These are phyloP conservation scores for Coecobrya sp. DNA, from an alignment of 2,888 invertebrate genomes.

Conservation along the genomic window DNA sequence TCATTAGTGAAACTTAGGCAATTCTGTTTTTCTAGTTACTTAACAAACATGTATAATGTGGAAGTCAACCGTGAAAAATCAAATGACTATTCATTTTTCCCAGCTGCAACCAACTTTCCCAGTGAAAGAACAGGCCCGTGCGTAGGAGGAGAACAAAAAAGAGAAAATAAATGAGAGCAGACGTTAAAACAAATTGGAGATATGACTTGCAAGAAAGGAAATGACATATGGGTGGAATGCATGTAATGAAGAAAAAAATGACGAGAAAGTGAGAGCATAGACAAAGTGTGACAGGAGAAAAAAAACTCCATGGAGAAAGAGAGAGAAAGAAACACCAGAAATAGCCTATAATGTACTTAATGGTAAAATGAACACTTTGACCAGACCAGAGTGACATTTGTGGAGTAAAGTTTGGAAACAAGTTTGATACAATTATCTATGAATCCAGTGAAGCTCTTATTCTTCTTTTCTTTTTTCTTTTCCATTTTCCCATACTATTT, in stretches of 20 bases:
- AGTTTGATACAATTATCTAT: slow-evolving; percentile 76
- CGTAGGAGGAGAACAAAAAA: not conserved
- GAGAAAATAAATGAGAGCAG: not conserved
- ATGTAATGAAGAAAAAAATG: slow-evolving; percentile 32
- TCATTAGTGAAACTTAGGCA: slow-evolving; percentile 38
- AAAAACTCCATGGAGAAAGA: slow-evolving; percentile 24
- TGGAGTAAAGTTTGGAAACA: slow-evolving; percentile 73
- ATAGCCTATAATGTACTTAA: slow-evolving; percentile 72
- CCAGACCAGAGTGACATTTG: slow-evolving; percentile 75
- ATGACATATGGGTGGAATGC: slow-evolving; percentile 51
- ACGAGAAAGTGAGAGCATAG: slow-evolving; percentile 50
- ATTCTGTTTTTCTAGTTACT: not conserved
- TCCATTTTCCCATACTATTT: not conserved
- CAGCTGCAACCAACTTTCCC: not conserved
- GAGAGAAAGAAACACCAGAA: slow-evolving; percentile 4
- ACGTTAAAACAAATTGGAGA: slow-evolving; percentile 2
- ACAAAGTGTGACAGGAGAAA: slow-evolving; percentile 57
- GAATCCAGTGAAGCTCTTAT: slow-evolving; percentile 31
- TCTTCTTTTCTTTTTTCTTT: slow-evolving; percentile 19
- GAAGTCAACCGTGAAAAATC: slow-evolving; percentile 48
- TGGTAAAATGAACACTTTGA: slow-evolving; percentile 75
- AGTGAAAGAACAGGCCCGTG: not conserved
- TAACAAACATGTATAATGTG: not conserved
- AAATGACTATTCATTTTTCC: slow-evolving; percentile 1
- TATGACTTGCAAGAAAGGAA: slow-evolving; percentile 36